Conservation (phyloP, 1,140 invertebrate species). For the Atta texana region DNA sequence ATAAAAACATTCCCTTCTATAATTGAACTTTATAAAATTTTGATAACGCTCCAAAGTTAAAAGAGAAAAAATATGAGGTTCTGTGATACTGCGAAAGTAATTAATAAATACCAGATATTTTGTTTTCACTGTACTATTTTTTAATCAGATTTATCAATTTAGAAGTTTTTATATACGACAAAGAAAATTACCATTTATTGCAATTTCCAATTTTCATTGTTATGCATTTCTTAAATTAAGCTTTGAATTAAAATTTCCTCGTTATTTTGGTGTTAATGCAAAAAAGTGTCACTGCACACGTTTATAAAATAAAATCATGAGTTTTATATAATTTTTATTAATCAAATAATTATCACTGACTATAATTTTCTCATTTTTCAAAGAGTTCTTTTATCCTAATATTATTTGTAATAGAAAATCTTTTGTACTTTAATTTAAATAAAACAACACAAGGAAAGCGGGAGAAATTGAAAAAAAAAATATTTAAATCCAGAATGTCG, state of each 20-base stretch:
- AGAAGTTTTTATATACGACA: not conserved
- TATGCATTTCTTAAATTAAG: conserved; percentile 2
- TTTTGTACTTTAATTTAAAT: not conserved
- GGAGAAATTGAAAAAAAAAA: not conserved
- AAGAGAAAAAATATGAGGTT: not conserved
- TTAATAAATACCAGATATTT: conserved; percentile 2
- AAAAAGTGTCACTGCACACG: no score
- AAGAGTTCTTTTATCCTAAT: no score
- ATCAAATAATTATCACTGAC: not conserved
- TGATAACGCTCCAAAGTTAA: not conserved
- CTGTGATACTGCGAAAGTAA: not conserved
- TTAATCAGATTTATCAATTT: not conserved
- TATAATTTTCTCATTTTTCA: not conserved
- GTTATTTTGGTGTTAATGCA: not conserved
- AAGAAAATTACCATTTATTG: not conserved
- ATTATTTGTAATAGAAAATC: not conserved
- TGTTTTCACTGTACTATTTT: not conserved
- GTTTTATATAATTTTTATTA: not conserved
- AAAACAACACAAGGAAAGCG: not conserved
- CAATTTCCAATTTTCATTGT: not conserved
- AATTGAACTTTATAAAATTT: conserved; percentile 17
- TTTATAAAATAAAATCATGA: not conserved
- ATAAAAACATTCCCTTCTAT: not conserved
- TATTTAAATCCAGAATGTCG: not conserved
- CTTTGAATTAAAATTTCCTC: not conserved